Evolutionary conservation across 1,140 invertebrate genomes (phyloP).

Genomic region (Drosophila bocqueti): DNA sequence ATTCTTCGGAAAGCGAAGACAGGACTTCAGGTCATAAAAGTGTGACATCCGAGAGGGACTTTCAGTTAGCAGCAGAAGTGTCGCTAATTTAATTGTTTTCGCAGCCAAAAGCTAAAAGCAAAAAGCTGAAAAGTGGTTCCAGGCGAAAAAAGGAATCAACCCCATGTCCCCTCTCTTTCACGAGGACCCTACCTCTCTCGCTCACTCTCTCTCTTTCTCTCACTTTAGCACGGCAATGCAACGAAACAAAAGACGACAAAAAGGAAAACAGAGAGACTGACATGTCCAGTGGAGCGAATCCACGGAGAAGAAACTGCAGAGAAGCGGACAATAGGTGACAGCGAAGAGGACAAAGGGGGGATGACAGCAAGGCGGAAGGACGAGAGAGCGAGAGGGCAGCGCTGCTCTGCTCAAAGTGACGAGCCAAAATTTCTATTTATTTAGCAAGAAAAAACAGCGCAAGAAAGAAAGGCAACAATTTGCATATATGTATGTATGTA

Average conservation of each 20-base stretch:
- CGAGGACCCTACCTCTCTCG: slow-evolving; percentile 5
- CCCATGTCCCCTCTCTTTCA: slow-evolving; percentile 19
- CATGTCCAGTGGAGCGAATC: slow-evolving; percentile 58
- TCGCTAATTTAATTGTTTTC: slow-evolving; percentile 55
- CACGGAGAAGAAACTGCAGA: slow-evolving; percentile 46
- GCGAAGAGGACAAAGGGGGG: slow-evolving; percentile 7
- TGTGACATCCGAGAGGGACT: slow-evolving; percentile 8
- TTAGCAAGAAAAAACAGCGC: slow-evolving; percentile 41
- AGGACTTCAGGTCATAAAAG: slow-evolving; percentile 15
- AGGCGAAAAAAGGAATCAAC: slow-evolving; percentile 35
- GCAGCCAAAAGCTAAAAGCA: slow-evolving; percentile 15
- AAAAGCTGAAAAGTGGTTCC: slow-evolving; percentile 31
- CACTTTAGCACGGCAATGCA: slow-evolving; percentile 15
- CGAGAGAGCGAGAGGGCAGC: slow-evolving; percentile 26
- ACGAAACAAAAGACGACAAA: slow-evolving; percentile 44
- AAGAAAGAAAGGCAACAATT: slow-evolving; percentile 57
- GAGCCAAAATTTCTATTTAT: slow-evolving; percentile 53
- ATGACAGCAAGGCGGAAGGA: slow-evolving; percentile 8
- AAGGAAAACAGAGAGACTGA: slow-evolving; percentile 42
- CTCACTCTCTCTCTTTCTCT: background rate
- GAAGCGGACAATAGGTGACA: slow-evolving; percentile 40
- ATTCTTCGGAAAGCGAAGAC: background rate
- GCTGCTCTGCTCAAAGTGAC: slow-evolving; percentile 47
- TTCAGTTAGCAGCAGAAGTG: slow-evolving; percentile 13
- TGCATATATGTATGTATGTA: slow-evolving; percentile 28